Evolutionary conservation across 2,888 invertebrate species (phyloP), one percentile per base, ranked within the genome.

Genomic region (Lepeophtheirus nordmannii): DNA sequence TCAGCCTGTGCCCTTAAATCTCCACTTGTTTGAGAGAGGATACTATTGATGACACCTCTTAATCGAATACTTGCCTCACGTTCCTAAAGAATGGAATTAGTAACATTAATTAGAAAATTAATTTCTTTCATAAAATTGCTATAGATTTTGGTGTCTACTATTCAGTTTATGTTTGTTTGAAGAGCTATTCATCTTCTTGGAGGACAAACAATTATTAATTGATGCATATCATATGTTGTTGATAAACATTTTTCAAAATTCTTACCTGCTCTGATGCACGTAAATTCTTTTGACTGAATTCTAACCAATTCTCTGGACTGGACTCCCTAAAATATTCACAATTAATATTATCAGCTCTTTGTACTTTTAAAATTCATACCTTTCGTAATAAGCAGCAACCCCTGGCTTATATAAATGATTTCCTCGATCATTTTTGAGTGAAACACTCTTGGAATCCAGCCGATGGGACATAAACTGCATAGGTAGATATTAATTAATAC

Each of bases 1-100:
- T 64, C 64, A 17, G 64, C 64, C 22, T 64, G 64, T 22, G 23
- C 64, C 10, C 64, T 46, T 56, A 64, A 56, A 56, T 64, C 64
- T 20, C 22, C 23, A 20, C 64, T 64, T 14, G 64, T 64, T 20
- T 56, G 39, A 56, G 64, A 64, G n/a, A 64, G 56, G 23, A 56
- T 64, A 53, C 53, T 17, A 10, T 23, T 37, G 17, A 64, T 64
- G n/a, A 56, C 23, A 23, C 64, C 64, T 20, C 64, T 46, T 23
- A 64, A 41, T 11, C 64, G n/a, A 14, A 64, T 64, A 17, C 53
- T 56, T 14, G 64, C 64, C 30, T 64, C 64, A 17, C 64, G 46
- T 53, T 64, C 64, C 17, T 30, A 30, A 30, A 30, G 30, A 30
- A 53, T 53, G 53, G 8, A 53, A 53, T 53, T 53, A 53, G 8